These are phyloP conservation scores for Carapus acus DNA, from an alignment of 2,797 vertebrate species.

Conservation along the genomic window DNA sequence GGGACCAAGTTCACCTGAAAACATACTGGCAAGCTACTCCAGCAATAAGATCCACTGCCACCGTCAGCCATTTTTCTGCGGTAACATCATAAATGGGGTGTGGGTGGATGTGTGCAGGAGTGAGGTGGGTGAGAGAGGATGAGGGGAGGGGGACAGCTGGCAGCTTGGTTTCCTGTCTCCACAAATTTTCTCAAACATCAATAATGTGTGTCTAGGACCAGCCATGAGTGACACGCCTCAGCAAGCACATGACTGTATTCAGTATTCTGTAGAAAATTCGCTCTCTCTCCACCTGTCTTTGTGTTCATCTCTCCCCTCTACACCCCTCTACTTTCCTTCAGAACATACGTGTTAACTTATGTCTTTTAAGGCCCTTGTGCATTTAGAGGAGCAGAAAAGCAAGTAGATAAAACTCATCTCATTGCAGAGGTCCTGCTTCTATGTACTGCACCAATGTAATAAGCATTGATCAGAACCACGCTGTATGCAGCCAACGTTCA, in stretches of 20 bases:
- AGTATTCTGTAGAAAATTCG: conserved; percentile 32
- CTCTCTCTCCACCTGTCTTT: conserved; percentile 6
- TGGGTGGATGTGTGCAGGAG: too few relatives aligned
- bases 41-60: conserved; percentile 46
- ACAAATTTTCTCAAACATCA: conserved; percentile 71
- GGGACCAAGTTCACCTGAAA: conserved; percentile 27
- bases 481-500: too few relatives aligned
- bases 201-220: conserved; percentile 63
- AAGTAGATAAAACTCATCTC: too few relatives aligned
- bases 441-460: not conserved
- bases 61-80: conserved; percentile 55
- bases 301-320: conserved; percentile 18
- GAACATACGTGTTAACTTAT: too few relatives aligned
- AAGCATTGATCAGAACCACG: not conserved
- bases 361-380: too few relatives aligned
- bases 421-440: too few relatives aligned
- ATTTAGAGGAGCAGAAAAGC: conserved; percentile 34
- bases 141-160: conserved; percentile 65
- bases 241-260: conserved; percentile 44
- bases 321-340: conserved; percentile 15
- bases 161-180: conserved; percentile 69
- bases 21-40: conserved; percentile 31
- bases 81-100: conserved; percentile 66
- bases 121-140: conserved; percentile 11
- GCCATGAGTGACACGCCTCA: conserved; percentile 59